phyloP scores from a whole-genome alignment of 1,140 invertebrate species.

The Trichogramma pretiosum region DNA sequence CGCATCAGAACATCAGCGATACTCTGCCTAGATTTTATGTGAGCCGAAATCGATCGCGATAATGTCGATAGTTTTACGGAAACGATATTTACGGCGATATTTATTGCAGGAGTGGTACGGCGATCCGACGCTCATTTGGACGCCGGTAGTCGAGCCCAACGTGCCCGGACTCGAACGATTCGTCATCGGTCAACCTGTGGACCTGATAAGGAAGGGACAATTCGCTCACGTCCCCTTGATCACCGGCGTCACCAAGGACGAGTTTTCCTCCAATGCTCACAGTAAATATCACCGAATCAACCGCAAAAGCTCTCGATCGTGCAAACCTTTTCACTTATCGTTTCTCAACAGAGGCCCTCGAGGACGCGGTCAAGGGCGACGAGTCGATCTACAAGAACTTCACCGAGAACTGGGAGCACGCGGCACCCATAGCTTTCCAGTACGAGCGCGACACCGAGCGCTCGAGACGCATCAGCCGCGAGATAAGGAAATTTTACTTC shows the following conservation, averaged over 20 bases:
- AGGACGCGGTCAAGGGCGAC: neutral
- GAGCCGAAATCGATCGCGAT: neutral
- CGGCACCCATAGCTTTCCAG: slow-evolving; percentile 45
- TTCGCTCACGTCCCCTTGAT: slow-evolving; percentile 55
- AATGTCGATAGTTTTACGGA: neutral
- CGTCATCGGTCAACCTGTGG: slow-evolving; percentile 48
- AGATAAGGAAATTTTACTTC: slow-evolving; percentile 38
- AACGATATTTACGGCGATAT: slow-evolving; percentile 33
- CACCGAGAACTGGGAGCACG: slow-evolving; percentile 3
- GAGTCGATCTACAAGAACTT: slow-evolving; percentile 3
- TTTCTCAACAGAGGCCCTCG: no score
- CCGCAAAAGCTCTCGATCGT: no score
- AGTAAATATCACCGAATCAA: neutral
- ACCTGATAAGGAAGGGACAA: slow-evolving; percentile 47
- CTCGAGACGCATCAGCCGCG: slow-evolving; percentile 39
- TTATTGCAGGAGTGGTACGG: slow-evolving; percentile 45
- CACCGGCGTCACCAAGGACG: slow-evolving; percentile 54
- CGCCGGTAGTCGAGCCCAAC: slow-evolving; percentile 56
- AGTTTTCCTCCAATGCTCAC: slow-evolving; percentile 46
- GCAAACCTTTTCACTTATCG: no score
- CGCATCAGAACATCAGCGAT: slow-evolving; percentile 14
- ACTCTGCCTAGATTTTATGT: slow-evolving; percentile 16
- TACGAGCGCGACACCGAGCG: slow-evolving; percentile 43
- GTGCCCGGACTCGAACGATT: slow-evolving; percentile 54
- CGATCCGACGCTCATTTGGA: slow-evolving; percentile 54